phyloP scores from a whole-genome alignment of 2,797 vertebrate species.

The Toxotes lorentzi region DNA sequence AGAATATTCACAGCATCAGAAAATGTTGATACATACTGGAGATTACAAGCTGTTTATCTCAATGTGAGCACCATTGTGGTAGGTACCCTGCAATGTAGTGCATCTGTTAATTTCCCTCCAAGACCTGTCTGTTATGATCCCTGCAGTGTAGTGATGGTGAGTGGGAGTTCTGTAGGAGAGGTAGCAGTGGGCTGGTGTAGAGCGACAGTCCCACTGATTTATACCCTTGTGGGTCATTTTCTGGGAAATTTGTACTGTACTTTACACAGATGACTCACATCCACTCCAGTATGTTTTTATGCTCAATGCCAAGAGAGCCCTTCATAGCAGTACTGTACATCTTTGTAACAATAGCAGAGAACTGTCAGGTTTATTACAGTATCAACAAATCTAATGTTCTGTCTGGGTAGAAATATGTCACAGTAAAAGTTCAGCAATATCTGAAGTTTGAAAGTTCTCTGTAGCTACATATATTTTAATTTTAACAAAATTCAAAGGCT shows the following conservation, averaged over 20 bases:
- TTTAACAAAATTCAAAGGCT: not conserved
- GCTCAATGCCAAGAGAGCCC: slow-evolving; percentile 58
- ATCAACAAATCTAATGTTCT: slow-evolving; percentile 31
- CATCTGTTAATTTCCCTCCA: slow-evolving; percentile 30
- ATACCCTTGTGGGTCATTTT: slow-evolving; percentile 66
- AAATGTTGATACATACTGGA: not conserved
- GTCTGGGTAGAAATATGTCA: slow-evolving; percentile 14
- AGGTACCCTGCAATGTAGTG: slow-evolving; percentile 1
- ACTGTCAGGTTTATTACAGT: slow-evolving; percentile 45
- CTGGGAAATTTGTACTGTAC: slow-evolving; percentile 53
- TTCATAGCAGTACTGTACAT: slow-evolving; percentile 39
- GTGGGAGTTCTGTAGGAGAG: slow-evolving; percentile 54
- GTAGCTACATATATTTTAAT: too few species aligned
- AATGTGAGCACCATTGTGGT: not conserved
- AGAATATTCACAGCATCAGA: not conserved
- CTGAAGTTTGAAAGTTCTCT: slow-evolving; percentile 3
- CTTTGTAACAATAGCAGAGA: slow-evolving; percentile 27
- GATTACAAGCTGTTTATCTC: slow-evolving; percentile 23
- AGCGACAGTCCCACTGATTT: slow-evolving; percentile 65
- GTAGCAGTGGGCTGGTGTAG: slow-evolving; percentile 17
- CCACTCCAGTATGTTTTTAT: slow-evolving; percentile 68
- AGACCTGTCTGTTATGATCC: slow-evolving; percentile 33
- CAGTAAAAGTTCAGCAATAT: slow-evolving; percentile 15
- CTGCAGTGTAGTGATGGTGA: slow-evolving; percentile 41
- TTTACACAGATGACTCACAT: slow-evolving; percentile 69